Base-by-base conservation (phyloP, 2,797 vertebrate species). In the Sebastes nivosus region DNA sequence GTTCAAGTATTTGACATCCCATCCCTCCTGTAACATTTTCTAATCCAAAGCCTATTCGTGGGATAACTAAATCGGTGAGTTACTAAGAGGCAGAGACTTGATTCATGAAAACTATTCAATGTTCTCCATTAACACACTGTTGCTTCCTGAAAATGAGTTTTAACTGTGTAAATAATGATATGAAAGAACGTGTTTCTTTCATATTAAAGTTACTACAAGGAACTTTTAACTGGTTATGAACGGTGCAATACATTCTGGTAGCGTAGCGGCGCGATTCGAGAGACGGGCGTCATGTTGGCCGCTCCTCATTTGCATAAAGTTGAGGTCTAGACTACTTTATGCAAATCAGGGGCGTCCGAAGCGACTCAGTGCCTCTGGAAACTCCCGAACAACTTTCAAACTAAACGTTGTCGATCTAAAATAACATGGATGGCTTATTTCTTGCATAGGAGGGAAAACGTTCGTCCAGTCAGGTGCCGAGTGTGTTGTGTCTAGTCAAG, bases 51-150 rank as follows among this genome's bases (percentile, higher is more conserved):
- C 94, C 95, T 89, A 90, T 96, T 87, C 94, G 92, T 87, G 91
- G 94, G 92, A 96, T 96, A 82, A 94, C 94, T 67, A 96, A 96
- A 94, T 96, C 95, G 93, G 95, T 96, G 92, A 95, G 95, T 96
- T 67, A 74, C 60, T 69, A 75, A 65, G 8, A 27, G 68, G 34
- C 59, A 81, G 59, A 75, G 70, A 75, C 30, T 27, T 79, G 8
- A 84, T 69, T 64, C 42, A 42, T 58, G 24, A 64, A 75, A 79
- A 63, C n/a, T 4, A 58, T 34, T 57, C 24, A 52, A 4, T 74
- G 30, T 71, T 71, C 67, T 46, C 5, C 27, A 38, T 38, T 67
- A 4, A 55, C 46, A 67, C 55, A 58, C 69, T 22, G 38, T 66
- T 38, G 27, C 52, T 22, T 55, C 30, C 70, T 79, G 30, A 52